These are phyloP conservation scores for Fopius arisanus DNA, from an alignment of 1,140 invertebrate species.

Conservation along the genomic window DNA sequence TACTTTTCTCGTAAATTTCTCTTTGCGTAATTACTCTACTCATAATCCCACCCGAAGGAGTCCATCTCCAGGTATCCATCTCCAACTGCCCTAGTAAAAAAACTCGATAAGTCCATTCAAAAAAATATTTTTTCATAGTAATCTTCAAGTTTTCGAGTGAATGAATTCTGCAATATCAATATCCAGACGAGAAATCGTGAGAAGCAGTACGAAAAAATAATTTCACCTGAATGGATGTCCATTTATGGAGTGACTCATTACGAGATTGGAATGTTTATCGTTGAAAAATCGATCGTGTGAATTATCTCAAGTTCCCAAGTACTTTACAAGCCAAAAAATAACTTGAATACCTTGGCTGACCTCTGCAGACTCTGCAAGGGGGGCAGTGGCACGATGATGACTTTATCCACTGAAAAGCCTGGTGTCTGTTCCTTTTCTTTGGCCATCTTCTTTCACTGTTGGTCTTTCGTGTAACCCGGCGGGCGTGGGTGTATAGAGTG, in stretches of 20 bases:
- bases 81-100: too few relatives aligned
- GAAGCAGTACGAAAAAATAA: too few relatives aligned
- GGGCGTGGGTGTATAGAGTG: constrained; percentile 29
- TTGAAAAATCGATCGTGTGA: constrained; percentile 4
- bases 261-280: not conserved
- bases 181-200: too few relatives aligned
- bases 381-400: constrained; percentile 50
- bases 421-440: not conserved
- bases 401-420: constrained; percentile 43
- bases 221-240: too few relatives aligned
- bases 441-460: not conserved
- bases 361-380: constrained; percentile 22
- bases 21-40: too few relatives aligned
- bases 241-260: not conserved
- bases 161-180: too few relatives aligned
- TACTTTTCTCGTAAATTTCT: too few relatives aligned
- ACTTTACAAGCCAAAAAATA: constrained; percentile 6
- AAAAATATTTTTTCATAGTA: too few relatives aligned
- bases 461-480: constrained; percentile 22
- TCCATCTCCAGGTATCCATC: too few relatives aligned
- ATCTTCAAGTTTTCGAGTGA: too few relatives aligned
- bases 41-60: too few relatives aligned
- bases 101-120: too few relatives aligned
- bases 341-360: constrained; percentile 25
- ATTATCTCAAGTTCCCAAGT: constrained; percentile 10